phyloP scores from a whole-genome alignment of 2,797 vertebrate species.

The Toxotes lorentzi region DNA sequence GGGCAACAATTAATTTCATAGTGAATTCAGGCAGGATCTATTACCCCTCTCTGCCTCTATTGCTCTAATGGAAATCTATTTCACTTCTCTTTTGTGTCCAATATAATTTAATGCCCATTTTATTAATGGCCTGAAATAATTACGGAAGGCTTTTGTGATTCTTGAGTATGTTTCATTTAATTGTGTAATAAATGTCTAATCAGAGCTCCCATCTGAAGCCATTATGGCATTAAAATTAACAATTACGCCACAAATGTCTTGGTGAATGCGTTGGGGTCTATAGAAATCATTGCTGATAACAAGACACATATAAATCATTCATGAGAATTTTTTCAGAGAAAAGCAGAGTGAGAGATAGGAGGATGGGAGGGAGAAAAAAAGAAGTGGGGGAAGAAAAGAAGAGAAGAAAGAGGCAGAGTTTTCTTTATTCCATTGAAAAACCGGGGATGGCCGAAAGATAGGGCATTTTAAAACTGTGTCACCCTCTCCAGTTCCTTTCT shows the following conservation, averaged over 20 bases:
- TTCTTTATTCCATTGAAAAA: conserved; percentile 99
- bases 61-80: conserved; percentile 99
- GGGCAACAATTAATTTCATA: conserved; percentile 99
- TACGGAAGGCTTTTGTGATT: conserved; percentile 99
- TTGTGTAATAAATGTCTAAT: conserved; percentile 99
- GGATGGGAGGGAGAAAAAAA: conserved; percentile 82
- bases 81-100: conserved; percentile 99
- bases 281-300: conserved; percentile 99
- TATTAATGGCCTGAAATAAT: conserved; percentile 99
- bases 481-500: conserved; percentile 85
- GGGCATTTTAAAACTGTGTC: conserved; percentile 90
- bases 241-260: conserved; percentile 99
- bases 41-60: conserved; percentile 99
- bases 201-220: conserved; percentile 99
- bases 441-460: conserved; percentile 95
- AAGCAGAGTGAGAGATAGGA: conserved; percentile 85
- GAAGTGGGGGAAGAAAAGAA: conserved; percentile 81
- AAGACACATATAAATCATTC: conserved; percentile 99
- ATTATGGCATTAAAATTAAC: conserved; percentile 99
- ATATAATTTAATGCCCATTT: conserved; percentile 99
- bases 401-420: conserved; percentile 86
- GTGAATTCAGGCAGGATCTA: conserved; percentile 99
- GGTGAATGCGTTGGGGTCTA: conserved; percentile 98
- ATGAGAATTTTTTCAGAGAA: conserved; percentile 93
- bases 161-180: conserved; percentile 99